These are phyloP conservation scores for Campylorhamphus procurvoides DNA, from an alignment of 2,113 vertebrate species.

Conservation along the genomic window DNA sequence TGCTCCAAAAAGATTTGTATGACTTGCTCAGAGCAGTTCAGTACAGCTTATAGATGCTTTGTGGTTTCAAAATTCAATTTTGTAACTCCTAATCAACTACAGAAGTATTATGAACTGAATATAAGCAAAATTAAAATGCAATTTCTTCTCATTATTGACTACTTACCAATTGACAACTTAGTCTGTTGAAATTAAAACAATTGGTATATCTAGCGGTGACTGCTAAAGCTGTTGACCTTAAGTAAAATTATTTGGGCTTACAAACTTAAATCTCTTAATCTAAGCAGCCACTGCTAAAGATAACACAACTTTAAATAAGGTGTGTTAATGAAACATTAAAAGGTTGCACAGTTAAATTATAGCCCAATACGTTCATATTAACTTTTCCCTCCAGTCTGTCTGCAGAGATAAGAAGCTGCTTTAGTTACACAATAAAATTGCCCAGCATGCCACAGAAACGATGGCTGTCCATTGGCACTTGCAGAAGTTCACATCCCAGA, in stretches of 20 bases:
- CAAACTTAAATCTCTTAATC: conserved; percentile 29
- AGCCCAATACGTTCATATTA: not conserved
- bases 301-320: conserved; percentile 48
- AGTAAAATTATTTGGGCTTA: conserved; percentile 5
- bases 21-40: conserved; percentile 16
- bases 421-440: not conserved
- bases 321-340: not conserved
- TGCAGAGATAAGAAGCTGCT: not conserved
- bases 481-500: not conserved
- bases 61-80: conserved; percentile 63
- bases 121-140: conserved; percentile 59
- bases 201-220: conserved; percentile 30
- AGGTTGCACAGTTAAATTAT: not conserved
- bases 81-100: conserved; percentile 36
- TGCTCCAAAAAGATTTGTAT: conserved; percentile 14
- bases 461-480: not conserved
- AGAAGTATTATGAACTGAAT: conserved; percentile 50
- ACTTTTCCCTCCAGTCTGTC: not conserved
- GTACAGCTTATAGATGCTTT: conserved; percentile 8
- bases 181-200: conserved; percentile 63
- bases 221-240: conserved; percentile 11
- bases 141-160: conserved; percentile 62
- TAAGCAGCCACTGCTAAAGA: conserved; percentile 41
- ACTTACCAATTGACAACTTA: conserved; percentile 62
- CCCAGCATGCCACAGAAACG: not conserved